Percentiles rank a stretch among this genome's conserved stretches.
phyloP scores from a whole-genome alignment of 2,797 vertebrate genomes.

The Delichon dasypus region DNA sequence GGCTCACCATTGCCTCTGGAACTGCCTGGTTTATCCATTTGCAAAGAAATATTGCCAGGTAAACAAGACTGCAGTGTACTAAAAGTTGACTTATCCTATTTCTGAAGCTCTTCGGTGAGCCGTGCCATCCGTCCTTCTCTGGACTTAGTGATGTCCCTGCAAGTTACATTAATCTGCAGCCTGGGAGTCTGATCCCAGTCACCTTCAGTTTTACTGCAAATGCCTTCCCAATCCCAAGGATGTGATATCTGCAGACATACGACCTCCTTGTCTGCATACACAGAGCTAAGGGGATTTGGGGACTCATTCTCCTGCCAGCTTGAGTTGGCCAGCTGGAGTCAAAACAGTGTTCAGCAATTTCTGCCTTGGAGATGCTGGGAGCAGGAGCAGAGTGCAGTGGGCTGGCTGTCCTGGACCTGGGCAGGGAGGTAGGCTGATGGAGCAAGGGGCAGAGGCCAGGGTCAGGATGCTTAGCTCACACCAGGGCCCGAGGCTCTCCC shows the following conservation, averaged over 20 bases:
- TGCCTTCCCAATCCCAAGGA: background rate
- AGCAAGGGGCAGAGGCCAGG: background rate
- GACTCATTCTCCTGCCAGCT: background rate
- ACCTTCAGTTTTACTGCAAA: background rate
- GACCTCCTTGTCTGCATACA: background rate
- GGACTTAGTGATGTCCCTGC: background rate
- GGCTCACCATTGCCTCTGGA: background rate
- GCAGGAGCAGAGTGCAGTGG: background rate
- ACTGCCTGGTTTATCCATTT: conserved; percentile 4
- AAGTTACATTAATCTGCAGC: background rate
- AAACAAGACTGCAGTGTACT: background rate
- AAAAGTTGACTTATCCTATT: background rate
- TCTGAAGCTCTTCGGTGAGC: background rate
- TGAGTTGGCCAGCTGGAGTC: background rate
- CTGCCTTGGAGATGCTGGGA: background rate
- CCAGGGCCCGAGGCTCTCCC: background rate
- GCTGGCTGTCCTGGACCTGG: background rate
- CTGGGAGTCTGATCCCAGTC: background rate
- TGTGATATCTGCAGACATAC: background rate
- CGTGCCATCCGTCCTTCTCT: background rate
- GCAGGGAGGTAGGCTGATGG: background rate
- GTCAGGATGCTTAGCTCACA: background rate
- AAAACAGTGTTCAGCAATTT: background rate
- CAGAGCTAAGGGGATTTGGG: background rate
- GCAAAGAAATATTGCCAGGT: conserved; percentile 26